Evolutionary conservation across 2,113 vertebrate species (phyloP), one percentile per base, ranked within the genome.

Genomic region (Noctilio leporinus): DNA sequence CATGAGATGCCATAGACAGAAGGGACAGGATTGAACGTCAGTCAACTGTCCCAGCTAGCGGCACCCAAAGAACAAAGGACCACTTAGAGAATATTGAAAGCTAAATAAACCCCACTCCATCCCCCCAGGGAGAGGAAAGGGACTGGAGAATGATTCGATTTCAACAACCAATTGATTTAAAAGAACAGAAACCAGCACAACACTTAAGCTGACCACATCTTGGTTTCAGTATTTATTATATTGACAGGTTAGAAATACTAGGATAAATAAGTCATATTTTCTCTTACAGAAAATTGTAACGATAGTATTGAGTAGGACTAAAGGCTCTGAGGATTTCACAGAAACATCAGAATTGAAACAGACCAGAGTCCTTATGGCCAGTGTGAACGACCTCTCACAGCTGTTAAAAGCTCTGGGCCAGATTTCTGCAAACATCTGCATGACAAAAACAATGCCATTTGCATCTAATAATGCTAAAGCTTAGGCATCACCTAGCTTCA

Each of bases 241-340:
- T 92, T 81, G 95, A 93, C 95, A 96, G 72, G 67, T 97, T 72
- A 95, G 2, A 93, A 89, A 90, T 95, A 97, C 92, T 96, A 95
- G 92, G 97, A 98, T 98, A 98, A 98, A 98, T 98, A 97, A 96
- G 75, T 92, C 95, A 85, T 97, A 96, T 92, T 96, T 38, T 96
- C 96, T 98, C 96, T 98, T 98, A 98, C 97, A 97, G 97, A 98
- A 98, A 98, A 97, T 47, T 95, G 94, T 98, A 98, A 98, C 92
- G 95, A 94, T 96, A 96, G 93, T 98, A 96, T 87, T 85, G 95
- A 82, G 86, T 90, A 97, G 89, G 78, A 96, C 97, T 96, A 96
- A 98, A 97, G 96, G 97, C 97, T 98, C 98, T 98, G 97, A 98
- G 97, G 76, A 98, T 98, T 98, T 98, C 98, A 98, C 97, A 98